These are phyloP conservation scores for Anastatus disparis DNA, from an alignment of 1,140 invertebrate species.

Conservation along the genomic window DNA sequence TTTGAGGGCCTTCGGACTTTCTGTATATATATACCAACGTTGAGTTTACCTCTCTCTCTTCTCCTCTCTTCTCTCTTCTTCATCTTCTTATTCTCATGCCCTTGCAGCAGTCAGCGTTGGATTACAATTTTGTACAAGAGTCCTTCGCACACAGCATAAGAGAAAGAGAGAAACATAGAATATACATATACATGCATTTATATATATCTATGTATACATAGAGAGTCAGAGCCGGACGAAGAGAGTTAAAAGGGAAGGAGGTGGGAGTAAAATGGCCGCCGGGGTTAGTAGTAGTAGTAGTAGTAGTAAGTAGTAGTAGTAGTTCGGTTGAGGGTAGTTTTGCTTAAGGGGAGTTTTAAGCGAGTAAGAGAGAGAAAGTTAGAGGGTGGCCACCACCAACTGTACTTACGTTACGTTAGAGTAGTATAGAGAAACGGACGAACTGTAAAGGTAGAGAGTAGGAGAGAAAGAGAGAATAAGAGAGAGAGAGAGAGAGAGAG, in stretches of 20 bases:
- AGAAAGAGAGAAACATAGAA: too few relatives aligned
- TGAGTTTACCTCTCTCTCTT: too few relatives aligned
- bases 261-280: constrained; percentile 67
- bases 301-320: too few relatives aligned
- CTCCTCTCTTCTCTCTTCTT: too few relatives aligned
- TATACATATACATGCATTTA: too few relatives aligned
- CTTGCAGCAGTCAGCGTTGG: too few relatives aligned
- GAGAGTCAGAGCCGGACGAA: constrained; percentile 45
- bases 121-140: constrained; percentile 62
- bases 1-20: constrained; percentile 48
- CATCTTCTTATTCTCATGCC: too few relatives aligned
- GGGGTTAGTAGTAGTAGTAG: too few relatives aligned
- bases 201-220: too few relatives aligned
- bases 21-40: too few relatives aligned
- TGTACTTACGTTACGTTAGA: too few relatives aligned
- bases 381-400: constrained; percentile 62
- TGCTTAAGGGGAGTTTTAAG: constrained; percentile 39
- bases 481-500: constrained; percentile 23
- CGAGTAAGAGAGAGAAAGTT: constrained; percentile 22
- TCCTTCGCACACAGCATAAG: constrained; percentile 46
- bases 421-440: too few relatives aligned
- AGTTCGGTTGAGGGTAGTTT: constrained; percentile 54
- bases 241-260: constrained; percentile 43
- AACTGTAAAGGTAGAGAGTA: constrained; percentile 55
- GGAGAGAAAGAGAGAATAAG: constrained; percentile 35